phyloP scores from a whole-genome alignment of 2,888 invertebrate genomes.

The Meliscaeva auricollis region DNA sequence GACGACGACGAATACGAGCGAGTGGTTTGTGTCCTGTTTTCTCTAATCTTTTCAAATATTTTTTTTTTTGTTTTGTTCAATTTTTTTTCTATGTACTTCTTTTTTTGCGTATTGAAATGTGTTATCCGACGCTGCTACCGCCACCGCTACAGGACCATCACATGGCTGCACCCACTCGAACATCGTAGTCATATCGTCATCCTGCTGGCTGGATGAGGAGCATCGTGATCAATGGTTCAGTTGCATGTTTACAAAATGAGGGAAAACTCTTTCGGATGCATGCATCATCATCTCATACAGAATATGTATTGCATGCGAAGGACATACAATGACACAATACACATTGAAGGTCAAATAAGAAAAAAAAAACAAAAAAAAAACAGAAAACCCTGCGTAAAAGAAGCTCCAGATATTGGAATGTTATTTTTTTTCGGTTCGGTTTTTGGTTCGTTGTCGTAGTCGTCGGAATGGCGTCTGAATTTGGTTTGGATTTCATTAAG shows the following conservation, averaged over 20 bases:
- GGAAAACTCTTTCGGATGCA: slow-evolving; percentile 42
- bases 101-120: slow-evolving; percentile 33
- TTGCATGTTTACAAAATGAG: slow-evolving; percentile 61
- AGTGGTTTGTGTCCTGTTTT: slow-evolving; percentile 21
- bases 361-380: too few species aligned
- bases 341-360: slow-evolving; percentile 8
- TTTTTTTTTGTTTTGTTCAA: slow-evolving; percentile 3
- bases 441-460: background rate
- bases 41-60: slow-evolving; percentile 28
- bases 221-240: slow-evolving; percentile 66
- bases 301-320: background rate
- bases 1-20: background rate
- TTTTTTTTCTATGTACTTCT: background rate
- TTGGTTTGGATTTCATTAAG: slow-evolving; percentile 45
- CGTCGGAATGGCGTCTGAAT: slow-evolving; percentile 21
- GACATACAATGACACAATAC: slow-evolving; percentile 10
- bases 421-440: background rate
- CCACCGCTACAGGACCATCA: slow-evolving; percentile 15
- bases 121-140: slow-evolving; percentile 2
- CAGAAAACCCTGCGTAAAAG: slow-evolving; percentile 3
- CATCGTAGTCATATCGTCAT: slow-evolving; percentile 23
- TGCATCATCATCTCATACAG: slow-evolving; percentile 28
- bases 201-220: slow-evolving; percentile 22
- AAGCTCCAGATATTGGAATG: background rate
- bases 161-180: slow-evolving; percentile 12